Evolutionary conservation across 2,113 vertebrate genomes (phyloP).

Genomic region (Paradoxurus hermaphroditus): DNA sequence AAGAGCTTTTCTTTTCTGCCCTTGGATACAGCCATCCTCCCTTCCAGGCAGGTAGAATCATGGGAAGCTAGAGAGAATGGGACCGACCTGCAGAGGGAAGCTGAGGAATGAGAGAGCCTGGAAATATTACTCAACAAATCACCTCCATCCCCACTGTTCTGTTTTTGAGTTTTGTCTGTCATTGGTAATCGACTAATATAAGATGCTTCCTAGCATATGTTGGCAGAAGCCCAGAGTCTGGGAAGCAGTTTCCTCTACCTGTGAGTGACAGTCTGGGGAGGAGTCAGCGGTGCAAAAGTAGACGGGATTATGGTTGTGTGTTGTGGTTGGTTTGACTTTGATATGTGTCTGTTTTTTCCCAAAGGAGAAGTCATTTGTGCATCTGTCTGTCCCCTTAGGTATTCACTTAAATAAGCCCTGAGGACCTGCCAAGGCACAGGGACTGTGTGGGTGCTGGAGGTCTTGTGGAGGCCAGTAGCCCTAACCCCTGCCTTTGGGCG

Average conservation of each 20-base stretch:
- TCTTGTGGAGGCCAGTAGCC: too few species aligned
- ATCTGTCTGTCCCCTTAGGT: background rate
- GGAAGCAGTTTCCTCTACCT: background rate
- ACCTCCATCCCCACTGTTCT: background rate
- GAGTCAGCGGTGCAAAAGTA: background rate
- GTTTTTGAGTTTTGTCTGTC: background rate
- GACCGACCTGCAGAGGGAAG: background rate
- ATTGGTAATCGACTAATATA: background rate
- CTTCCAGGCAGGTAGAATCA: background rate
- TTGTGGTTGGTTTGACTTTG: background rate
- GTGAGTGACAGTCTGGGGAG: background rate
- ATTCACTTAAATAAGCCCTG: background rate
- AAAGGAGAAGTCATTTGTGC: background rate
- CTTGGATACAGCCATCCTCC: background rate
- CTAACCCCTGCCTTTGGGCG: fast-evolving
- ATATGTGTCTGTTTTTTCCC: background rate
- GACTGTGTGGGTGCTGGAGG: background rate
- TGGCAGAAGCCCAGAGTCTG: background rate
- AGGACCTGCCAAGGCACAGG: background rate
- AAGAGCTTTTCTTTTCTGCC: background rate
- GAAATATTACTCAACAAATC: background rate
- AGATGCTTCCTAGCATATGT: background rate
- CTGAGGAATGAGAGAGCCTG: background rate
- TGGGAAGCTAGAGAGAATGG: background rate
- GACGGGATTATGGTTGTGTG: background rate